Percentiles rank a stretch among this genome's conserved stretches.
phyloP scores from a whole-genome alignment of 2,113 vertebrate genomes.

The Gopherus flavomarginatus region DNA sequence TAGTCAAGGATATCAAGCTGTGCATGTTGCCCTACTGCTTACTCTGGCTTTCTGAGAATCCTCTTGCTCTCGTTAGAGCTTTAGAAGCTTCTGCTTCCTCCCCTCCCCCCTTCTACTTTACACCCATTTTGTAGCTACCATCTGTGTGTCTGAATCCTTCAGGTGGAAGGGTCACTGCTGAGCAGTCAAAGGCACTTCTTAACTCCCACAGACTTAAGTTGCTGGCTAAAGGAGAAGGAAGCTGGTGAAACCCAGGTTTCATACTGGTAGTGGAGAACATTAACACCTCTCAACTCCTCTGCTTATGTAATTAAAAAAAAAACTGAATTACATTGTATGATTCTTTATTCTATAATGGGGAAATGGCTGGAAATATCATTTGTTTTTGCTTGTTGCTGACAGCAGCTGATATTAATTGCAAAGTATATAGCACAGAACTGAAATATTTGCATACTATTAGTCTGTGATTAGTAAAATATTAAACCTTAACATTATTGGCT shows the following conservation, averaged over 20 bases:
- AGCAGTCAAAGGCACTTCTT: neutral
- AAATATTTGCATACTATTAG: neutral
- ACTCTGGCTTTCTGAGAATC: neutral
- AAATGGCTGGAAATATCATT: neutral
- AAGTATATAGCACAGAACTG: neutral
- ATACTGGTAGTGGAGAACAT: neutral
- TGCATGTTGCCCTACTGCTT: neutral
- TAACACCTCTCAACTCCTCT: neutral
- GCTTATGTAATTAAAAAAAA: neutral
- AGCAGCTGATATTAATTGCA: neutral
- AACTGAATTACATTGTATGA: neutral
- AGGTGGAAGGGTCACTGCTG: neutral
- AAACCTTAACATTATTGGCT: neutral
- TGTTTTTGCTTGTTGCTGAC: neutral
- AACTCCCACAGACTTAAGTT: neutral
- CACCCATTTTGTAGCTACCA: neutral
- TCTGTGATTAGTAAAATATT: neutral
- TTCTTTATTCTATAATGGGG: neutral
- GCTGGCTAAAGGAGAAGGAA: neutral
- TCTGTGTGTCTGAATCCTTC: neutral
- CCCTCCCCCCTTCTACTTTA: neutral
- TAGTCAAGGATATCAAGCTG: neutral
- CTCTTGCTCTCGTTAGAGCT: neutral
- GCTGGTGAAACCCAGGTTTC: neutral
- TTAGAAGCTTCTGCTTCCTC: neutral